Evolutionary conservation across 2,888 invertebrate genomes (phyloP).

Genomic region (Zygaena filipendulae): DNA sequence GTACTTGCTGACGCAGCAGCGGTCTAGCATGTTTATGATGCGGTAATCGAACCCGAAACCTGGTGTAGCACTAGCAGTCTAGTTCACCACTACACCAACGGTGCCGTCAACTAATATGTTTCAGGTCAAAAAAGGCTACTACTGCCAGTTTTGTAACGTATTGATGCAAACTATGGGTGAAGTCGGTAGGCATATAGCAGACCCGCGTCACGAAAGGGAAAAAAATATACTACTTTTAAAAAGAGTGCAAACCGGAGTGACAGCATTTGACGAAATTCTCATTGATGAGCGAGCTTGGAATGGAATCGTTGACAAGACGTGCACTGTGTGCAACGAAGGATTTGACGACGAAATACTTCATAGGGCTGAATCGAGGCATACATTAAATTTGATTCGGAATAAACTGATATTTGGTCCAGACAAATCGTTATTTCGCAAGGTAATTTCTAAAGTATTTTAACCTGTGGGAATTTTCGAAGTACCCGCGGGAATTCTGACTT

Average conservation of each 20-base stretch:
- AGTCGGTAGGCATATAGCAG: slow-evolving; percentile 30
- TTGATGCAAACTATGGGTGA: slow-evolving; percentile 28
- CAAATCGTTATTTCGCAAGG: slow-evolving; percentile 30
- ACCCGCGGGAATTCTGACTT: too few species aligned
- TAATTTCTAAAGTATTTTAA: slow-evolving; percentile 15
- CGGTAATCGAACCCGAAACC: too few species aligned
- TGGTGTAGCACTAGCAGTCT: too few species aligned
- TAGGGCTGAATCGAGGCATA: slow-evolving; percentile 24
- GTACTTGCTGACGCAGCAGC: too few species aligned
- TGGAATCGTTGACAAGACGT: slow-evolving; percentile 30
- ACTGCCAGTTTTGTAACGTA: slow-evolving; percentile 35
- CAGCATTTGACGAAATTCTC: slow-evolving; percentile 26
- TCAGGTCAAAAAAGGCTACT: slow-evolving; percentile 40
- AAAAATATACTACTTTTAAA: slow-evolving; percentile 21
- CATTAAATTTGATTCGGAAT: slow-evolving; percentile 31
- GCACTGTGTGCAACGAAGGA: slow-evolving; percentile 34
- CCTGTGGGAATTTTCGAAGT: too few species aligned
- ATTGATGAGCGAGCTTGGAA: slow-evolving; percentile 37
- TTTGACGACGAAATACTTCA: slow-evolving; percentile 28
- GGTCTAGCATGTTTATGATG: too few species aligned
- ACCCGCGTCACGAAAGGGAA: slow-evolving; percentile 24
- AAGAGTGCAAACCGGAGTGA: slow-evolving; percentile 19
- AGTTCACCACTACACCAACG: too few species aligned
- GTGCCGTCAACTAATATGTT: slow-evolving; percentile 13
- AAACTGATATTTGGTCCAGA: slow-evolving; percentile 24